phyloP scores from a whole-genome alignment of 1,140 invertebrate genomes.

The Drosophila chauvacae region DNA sequence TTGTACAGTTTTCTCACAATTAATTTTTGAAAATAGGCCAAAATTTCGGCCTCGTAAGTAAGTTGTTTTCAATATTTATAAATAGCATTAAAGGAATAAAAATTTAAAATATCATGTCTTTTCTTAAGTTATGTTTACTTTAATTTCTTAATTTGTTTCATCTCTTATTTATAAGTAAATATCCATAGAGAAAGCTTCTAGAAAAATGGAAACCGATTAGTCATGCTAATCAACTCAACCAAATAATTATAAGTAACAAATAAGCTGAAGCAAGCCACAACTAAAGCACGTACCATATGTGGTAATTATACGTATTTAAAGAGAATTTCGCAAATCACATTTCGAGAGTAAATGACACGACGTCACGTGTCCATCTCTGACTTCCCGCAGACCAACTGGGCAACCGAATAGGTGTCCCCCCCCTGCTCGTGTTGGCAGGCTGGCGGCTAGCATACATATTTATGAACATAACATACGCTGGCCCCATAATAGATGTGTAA shows the following conservation, averaged over 20 bases:
- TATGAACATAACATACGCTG: conserved; percentile 53
- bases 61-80: too few relatives aligned
- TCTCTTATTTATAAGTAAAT: not conserved
- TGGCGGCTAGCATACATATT: conserved; percentile 39
- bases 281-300: conserved; percentile 3
- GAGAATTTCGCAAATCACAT: conserved; percentile 20
- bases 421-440: conserved; percentile 1
- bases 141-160: not conserved
- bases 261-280: not conserved
- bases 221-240: conserved; percentile 4
- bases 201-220: not conserved
- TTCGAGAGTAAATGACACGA: conserved; percentile 6
- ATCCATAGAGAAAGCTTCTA: not conserved
- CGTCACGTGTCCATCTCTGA: conserved; percentile 22
- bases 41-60: too few relatives aligned
- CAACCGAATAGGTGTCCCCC: conserved; percentile 4
- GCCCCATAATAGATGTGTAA: conserved; percentile 62
- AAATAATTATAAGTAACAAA: not conserved
- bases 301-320: conserved; percentile 18
- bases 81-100: too few relatives aligned
- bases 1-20: too few relatives aligned
- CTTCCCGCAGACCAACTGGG: conserved; percentile 1
- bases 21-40: too few relatives aligned
- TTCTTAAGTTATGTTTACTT: too few relatives aligned
- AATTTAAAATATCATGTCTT: too few relatives aligned